Evolutionary conservation across 2,888 invertebrate species (phyloP).

Genomic region (Flabesymbios commensalis): DNA sequence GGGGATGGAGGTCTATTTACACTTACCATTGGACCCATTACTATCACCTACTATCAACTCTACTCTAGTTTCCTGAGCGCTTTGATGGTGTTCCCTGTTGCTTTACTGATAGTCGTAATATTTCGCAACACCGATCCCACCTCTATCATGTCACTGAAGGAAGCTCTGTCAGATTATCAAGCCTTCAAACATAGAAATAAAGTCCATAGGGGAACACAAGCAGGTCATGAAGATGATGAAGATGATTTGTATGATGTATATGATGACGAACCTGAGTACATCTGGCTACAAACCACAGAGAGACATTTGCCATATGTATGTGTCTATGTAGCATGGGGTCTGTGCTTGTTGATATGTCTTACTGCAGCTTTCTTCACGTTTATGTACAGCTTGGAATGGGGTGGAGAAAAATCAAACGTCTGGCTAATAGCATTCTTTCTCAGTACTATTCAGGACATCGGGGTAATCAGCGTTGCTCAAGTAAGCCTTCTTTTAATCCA

Average conservation of each 20-base stretch:
- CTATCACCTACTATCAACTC: conserved; percentile 32
- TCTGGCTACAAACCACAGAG: too few species aligned
- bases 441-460: conserved; percentile 44
- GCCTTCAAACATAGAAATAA: too few species aligned
- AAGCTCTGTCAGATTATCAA: too few species aligned
- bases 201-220: too few species aligned
- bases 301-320: conserved; percentile 19
- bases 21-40: conserved; percentile 27
- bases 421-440: conserved; percentile 59
- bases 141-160: neutral
- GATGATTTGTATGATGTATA: too few species aligned
- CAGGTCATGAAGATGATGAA: too few species aligned
- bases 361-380: conserved; percentile 59
- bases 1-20: neutral
- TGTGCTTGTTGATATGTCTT: conserved; percentile 38
- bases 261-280: too few species aligned
- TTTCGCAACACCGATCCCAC: conserved; percentile 22
- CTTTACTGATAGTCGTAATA: conserved; percentile 35
- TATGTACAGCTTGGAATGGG: conserved; percentile 62
- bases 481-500: conserved; percentile 46
- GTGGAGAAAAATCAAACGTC: conserved; percentile 59
- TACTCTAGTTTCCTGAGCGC: conserved; percentile 40
- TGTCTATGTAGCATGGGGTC: conserved; percentile 22
- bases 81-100: conserved; percentile 37
- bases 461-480: conserved; percentile 46